Conservation (phyloP, 2,113 vertebrate genomes). For the Neodon shergylaensis region DNA sequence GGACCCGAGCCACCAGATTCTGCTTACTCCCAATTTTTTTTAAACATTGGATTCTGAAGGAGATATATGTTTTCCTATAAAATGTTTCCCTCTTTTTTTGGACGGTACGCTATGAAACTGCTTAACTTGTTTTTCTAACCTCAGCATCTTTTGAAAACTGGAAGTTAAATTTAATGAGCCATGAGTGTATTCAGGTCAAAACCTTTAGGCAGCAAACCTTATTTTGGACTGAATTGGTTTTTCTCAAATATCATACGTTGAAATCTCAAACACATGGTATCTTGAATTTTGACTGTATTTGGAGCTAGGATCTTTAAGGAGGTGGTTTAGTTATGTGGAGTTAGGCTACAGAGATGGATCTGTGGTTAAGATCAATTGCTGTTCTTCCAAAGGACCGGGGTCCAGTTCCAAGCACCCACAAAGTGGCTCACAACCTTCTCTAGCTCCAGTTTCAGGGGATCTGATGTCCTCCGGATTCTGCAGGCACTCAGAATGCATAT, state of each 20-base stretch:
- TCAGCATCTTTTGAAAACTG: not conserved
- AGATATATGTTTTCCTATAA: not conserved
- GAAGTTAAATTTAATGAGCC: not conserved
- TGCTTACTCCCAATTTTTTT: not conserved
- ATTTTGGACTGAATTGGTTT: not conserved
- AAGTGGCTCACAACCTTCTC: not conserved
- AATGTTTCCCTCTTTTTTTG: constrained; percentile 27
- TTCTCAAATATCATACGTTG: not conserved
- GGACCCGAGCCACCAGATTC: not conserved
- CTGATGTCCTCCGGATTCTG: not conserved
- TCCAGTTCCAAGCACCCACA: not conserved
- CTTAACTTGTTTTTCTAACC: not conserved
- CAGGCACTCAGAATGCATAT: not conserved
- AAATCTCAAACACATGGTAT: not conserved
- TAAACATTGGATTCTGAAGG: not conserved
- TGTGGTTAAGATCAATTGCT: not conserved
- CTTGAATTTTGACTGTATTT: not conserved
- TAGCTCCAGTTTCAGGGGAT: not conserved
- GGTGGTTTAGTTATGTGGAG: not conserved
- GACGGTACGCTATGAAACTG: not conserved
- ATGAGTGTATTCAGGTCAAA: constrained; percentile 16
- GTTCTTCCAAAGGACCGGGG: not conserved
- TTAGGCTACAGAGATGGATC: not conserved
- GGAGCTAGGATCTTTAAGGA: not conserved
- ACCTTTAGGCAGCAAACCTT: constrained; percentile 1